Conservation (phyloP, 2,888 invertebrate genomes). For the Cremastinae sp. region DNA sequence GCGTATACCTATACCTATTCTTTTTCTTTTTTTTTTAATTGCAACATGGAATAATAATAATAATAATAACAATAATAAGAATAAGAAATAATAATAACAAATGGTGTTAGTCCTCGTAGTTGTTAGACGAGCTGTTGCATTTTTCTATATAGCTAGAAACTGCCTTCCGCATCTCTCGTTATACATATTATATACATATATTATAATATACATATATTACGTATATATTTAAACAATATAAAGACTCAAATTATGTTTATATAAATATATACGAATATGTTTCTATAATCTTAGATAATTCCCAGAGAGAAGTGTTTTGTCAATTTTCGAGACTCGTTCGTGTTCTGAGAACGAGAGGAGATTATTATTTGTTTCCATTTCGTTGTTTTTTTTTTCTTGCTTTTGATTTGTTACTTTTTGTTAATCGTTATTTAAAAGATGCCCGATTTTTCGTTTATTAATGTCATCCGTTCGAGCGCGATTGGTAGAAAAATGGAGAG, state of each 20-base stretch:
- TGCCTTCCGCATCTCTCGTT: constrained; percentile 76
- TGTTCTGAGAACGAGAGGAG: neutral
- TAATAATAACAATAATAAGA: constrained; percentile 56
- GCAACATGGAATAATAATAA: constrained; percentile 61
- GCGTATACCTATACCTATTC: constrained; percentile 37
- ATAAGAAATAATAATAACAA: constrained; percentile 70
- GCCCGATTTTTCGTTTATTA: too few relatives aligned
- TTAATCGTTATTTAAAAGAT: too few relatives aligned
- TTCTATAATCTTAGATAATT: neutral
- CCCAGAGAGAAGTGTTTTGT: too few relatives aligned
- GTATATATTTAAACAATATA: constrained; percentile 73
- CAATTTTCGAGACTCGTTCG: too few relatives aligned
- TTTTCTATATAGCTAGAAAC: constrained; percentile 76
- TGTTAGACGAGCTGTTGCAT: constrained; percentile 79
- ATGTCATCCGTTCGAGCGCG: neutral
- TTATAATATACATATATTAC: constrained; percentile 65
- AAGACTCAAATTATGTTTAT: constrained; percentile 27
- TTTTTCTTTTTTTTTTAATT: constrained; percentile 32
- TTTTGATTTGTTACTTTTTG: too few relatives aligned
- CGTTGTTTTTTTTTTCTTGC: neutral
- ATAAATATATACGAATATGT: constrained; percentile 23
- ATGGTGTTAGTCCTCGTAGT: constrained; percentile 79
- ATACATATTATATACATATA: constrained; percentile 58
- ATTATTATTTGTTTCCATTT: neutral
- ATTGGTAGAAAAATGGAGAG: constrained; percentile 4